Evolutionary conservation across 2,113 vertebrate species (phyloP).

Genomic region (Acinonyx jubatus): DNA sequence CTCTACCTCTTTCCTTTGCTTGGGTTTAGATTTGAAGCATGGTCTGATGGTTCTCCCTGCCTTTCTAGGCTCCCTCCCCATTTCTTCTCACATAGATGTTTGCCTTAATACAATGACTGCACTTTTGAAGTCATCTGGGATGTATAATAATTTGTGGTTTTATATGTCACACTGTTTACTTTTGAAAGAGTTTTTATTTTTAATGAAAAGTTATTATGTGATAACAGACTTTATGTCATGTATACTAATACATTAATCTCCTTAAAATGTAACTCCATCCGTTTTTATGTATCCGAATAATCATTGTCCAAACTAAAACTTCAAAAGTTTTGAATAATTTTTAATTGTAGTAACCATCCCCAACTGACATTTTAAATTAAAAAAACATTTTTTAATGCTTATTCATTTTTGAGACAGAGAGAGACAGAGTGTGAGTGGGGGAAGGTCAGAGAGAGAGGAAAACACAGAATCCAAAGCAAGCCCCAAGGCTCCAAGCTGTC

Average conservation of each 20-base stretch:
- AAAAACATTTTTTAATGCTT: too few relatives aligned
- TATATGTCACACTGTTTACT: background rate
- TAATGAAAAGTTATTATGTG: background rate
- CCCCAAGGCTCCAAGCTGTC: too few relatives aligned
- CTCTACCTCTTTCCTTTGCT: background rate
- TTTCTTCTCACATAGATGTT: background rate
- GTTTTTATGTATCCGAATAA: background rate
- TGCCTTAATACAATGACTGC: background rate
- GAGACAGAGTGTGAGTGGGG: too few relatives aligned
- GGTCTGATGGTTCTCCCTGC: background rate
- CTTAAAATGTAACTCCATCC: background rate
- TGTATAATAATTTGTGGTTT: background rate
- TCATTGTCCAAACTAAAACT: background rate
- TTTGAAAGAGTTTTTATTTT: background rate
- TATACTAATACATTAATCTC: background rate
- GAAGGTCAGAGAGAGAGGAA: too few relatives aligned
- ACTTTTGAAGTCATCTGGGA: background rate
- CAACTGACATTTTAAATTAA: background rate
- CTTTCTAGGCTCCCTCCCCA: background rate
- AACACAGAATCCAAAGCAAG: too few relatives aligned
- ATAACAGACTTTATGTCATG: background rate
- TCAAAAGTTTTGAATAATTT: conserved; percentile 28
- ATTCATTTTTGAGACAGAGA: too few relatives aligned
- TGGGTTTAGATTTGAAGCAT: background rate
- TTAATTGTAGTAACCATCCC: background rate